Evolutionary conservation across 2,113 vertebrate genomes (phyloP).

Genomic region (Tupaia tana): DNA sequence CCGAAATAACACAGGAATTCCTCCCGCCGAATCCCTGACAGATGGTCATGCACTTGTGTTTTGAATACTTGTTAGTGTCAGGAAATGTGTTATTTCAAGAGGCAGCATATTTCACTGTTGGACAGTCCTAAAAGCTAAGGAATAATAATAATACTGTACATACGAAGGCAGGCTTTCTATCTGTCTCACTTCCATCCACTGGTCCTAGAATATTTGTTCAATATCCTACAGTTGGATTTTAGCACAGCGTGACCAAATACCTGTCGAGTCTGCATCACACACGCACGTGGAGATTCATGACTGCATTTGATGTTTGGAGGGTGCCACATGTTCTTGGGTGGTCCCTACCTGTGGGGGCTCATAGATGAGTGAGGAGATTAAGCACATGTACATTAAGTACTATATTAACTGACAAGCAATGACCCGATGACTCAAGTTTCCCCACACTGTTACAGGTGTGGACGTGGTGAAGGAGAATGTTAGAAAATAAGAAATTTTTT

Average conservation of each 20-base stretch:
- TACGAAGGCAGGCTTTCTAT: constrained; percentile 15
- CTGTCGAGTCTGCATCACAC: neutral
- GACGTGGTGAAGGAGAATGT: neutral
- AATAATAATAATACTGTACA: neutral
- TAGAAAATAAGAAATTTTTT: neutral
- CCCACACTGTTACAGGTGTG: neutral
- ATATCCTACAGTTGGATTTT: neutral
- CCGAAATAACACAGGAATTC: constrained; percentile 69
- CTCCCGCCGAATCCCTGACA: constrained; percentile 61
- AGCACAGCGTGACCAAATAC: neutral
- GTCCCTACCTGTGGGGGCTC: neutral
- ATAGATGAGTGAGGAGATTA: neutral
- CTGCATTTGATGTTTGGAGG: neutral
- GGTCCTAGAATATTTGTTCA: constrained; percentile 10
- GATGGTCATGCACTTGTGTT: constrained; percentile 76
- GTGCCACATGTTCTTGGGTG: neutral
- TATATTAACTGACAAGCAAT: neutral
- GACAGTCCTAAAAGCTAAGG: constrained; percentile 56
- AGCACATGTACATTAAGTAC: neutral
- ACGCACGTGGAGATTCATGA: neutral
- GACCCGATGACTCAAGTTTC: neutral
- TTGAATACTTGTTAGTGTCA: constrained; percentile 74
- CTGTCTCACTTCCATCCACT: neutral
- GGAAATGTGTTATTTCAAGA: constrained; percentile 70
- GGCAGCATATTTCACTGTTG: constrained; percentile 65